phyloP scores from a whole-genome alignment of 2,888 invertebrate species.

The Cecidostiba fungosa region DNA sequence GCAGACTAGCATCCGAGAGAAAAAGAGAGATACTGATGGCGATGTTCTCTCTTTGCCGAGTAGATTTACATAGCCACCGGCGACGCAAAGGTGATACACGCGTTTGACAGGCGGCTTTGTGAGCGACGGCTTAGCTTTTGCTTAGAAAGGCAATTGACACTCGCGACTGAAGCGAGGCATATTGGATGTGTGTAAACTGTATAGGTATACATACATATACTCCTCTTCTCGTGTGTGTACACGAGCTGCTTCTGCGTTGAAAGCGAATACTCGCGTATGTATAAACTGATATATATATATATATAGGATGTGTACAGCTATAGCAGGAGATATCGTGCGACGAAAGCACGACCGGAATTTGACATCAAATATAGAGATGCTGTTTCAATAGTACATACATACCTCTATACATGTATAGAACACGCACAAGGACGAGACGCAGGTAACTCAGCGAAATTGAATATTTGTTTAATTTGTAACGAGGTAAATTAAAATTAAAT shows the following conservation, averaged over 20 bases:
- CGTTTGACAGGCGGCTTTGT: neutral
- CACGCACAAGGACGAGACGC: too few relatives aligned
- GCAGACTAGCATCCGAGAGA: neutral
- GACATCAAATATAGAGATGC: neutral
- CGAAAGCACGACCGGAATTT: neutral
- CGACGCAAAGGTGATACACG: neutral
- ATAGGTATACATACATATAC: too few relatives aligned
- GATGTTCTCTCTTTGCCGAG: neutral
- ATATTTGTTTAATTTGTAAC: too few relatives aligned
- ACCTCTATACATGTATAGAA: neutral
- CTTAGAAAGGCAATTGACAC: constrained; percentile 38
- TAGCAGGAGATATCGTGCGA: too few relatives aligned
- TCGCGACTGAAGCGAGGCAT: neutral
- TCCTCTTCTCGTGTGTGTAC: neutral
- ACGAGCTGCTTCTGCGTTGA: neutral
- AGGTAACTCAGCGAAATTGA: too few relatives aligned
- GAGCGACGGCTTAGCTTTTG: neutral
- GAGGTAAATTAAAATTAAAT: too few relatives aligned
- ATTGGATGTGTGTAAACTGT: neutral
- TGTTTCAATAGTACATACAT: neutral
- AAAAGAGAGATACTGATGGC: neutral
- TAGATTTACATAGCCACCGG: neutral
- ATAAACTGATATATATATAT: neutral
- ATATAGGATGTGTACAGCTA: too few relatives aligned
- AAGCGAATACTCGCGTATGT: neutral